A percentile compares a stretch with the other conserved stretches of the same genome.
phyloP scores from a whole-genome alignment of 2,113 vertebrate species.

The Alectura lathami region DNA sequence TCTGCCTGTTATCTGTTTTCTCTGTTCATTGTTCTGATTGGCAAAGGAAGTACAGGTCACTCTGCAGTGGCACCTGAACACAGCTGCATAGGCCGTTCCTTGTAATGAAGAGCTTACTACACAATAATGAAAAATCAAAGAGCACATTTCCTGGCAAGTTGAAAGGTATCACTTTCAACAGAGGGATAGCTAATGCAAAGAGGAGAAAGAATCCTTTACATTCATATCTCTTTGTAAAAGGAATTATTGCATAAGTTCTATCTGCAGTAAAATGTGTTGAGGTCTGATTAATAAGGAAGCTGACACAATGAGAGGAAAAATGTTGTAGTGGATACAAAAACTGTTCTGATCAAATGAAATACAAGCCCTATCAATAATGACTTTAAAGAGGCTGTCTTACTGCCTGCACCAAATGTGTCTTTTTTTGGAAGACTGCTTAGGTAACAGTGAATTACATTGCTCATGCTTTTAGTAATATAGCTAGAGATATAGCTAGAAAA shows the following conservation, averaged over 20 bases:
- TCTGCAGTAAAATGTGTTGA: background rate
- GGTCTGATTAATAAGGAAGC: constrained; percentile 8
- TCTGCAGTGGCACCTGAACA: constrained; percentile 28
- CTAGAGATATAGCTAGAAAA: background rate
- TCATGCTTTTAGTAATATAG: background rate
- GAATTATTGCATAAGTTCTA: background rate
- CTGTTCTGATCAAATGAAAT: background rate
- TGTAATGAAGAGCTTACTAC: constrained; percentile 6
- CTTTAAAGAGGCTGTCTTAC: background rate
- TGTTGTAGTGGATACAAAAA: background rate
- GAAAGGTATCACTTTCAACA: constrained; percentile 54
- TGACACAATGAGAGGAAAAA: background rate
- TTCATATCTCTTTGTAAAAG: background rate
- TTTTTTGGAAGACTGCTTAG: background rate
- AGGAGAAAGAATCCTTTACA: background rate
- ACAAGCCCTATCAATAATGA: background rate
- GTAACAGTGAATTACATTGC: background rate
- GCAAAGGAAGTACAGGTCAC: constrained; percentile 64
- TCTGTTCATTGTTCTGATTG: constrained; percentile 67
- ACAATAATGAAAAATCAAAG: constrained; percentile 45
- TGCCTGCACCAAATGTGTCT: background rate
- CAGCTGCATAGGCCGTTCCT: constrained; percentile 49
- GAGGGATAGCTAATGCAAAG: background rate
- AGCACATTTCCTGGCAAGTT: constrained; percentile 48
- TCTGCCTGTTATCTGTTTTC: constrained; percentile 59